A percentile compares a stretch with the other conserved stretches of the same genome.
These are phyloP conservation scores for Gila robusta DNA, from an alignment of 2,797 vertebrate species.

Conservation along the genomic window DNA sequence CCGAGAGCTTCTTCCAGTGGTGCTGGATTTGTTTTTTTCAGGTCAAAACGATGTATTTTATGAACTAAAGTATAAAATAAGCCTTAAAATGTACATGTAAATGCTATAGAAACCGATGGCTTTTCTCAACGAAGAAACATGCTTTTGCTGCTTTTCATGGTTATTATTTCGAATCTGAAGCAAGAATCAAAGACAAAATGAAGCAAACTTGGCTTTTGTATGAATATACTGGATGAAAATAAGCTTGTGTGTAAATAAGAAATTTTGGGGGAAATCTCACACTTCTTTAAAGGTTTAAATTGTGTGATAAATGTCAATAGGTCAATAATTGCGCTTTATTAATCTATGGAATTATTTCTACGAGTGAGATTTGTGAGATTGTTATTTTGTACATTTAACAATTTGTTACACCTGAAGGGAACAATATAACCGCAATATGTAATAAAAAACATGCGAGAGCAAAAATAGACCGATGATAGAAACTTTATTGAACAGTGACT, in stretches of 20 bases:
- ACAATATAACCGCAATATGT: no score
- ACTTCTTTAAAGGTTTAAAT: background rate
- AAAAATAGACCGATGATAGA: background rate
- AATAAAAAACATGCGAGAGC: background rate
- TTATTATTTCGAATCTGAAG: background rate
- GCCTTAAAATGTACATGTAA: background rate
- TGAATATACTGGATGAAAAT: conserved; percentile 4
- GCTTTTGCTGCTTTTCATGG: background rate
- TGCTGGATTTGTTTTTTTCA: background rate
- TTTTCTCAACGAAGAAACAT: no score
- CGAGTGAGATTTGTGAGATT: background rate
- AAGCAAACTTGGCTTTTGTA: background rate
- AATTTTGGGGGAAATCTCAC: background rate
- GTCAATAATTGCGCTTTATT: background rate
- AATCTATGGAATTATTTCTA: background rate
- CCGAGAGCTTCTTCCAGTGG: background rate
- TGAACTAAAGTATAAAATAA: background rate
- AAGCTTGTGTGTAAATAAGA: conserved; percentile 1
- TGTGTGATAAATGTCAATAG: background rate
- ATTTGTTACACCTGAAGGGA: background rate
- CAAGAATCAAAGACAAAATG: background rate
- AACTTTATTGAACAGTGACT: background rate
- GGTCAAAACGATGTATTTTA: conserved; percentile 7
- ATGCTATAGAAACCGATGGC: background rate
- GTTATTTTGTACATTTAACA: conserved; percentile 1